Evolutionary conservation across 2,888 invertebrate species (phyloP), one percentile per base, ranked within the genome.

Genomic region (Operophtera brumata): DNA sequence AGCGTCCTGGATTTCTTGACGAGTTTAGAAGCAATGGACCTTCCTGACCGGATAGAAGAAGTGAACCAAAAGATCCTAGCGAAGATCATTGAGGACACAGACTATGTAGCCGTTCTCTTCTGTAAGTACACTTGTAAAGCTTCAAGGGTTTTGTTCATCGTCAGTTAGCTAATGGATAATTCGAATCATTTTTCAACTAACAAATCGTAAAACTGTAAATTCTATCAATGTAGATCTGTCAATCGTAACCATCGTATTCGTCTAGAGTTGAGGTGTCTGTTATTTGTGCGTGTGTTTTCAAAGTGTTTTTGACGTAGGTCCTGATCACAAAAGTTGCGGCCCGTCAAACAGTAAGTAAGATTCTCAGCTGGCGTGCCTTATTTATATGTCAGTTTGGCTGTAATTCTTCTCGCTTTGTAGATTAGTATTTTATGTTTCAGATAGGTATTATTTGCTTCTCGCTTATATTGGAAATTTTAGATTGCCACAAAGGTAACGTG

Each of bases 1-100:
- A 95, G 93, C 82, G 97, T 97, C 67, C 91, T 97, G 82, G 97
- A 97, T 91, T 97, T 97, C 91, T 91, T 97, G 73, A 97, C 97
- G 74, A 97, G 97, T 80, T 92, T 97, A 75, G 97, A 97, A 91
- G 96, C 97, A 67, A 97, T 97, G 96, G 97, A 97, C 82, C 91
- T 96, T 75, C 97, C 97, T 44, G 97, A 97, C 89, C 93, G 97
- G 84, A 97, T 97, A 84, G 97, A 97, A 91, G 97, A 97, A 92
- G 97, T 97, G 48, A 97, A 97, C 82, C 93, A 96, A 61, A 96
- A 96, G 84, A 96, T 97, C 75, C 91, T 97, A 64, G 92, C 93
- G 57, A 97, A 97, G 89, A 96, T 97, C 75, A 96, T 97, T 63
- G 96, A 96, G 82, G 97, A 97, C 68, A 96, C 96, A 20, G 95